Evolutionary conservation across 2,888 invertebrate genomes (phyloP).

Genomic region (Sipha maydis): DNA sequence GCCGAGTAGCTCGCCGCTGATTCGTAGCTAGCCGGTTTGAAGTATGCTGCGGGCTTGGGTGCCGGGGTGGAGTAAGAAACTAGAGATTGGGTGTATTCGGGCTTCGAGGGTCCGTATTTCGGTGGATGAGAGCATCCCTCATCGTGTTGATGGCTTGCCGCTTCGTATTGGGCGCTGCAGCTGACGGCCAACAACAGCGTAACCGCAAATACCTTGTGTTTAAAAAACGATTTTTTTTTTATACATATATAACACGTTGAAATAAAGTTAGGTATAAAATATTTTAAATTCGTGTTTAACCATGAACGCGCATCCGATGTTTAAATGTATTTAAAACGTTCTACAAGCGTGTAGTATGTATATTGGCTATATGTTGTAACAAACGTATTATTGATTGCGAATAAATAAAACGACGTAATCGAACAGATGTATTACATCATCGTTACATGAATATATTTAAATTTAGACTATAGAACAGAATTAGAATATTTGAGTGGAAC

Average conservation of each 20-base stretch:
- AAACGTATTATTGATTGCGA: too few species aligned
- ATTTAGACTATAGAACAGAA: too few species aligned
- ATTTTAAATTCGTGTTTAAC: neutral
- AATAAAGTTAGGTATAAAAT: neutral
- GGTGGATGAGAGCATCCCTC: conserved; percentile 53
- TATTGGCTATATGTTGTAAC: too few species aligned
- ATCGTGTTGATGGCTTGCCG: conserved; percentile 50
- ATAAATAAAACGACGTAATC: too few species aligned
- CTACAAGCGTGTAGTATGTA: too few species aligned
- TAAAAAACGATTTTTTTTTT: neutral
- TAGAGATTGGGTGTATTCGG: conserved; percentile 22
- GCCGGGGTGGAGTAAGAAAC: conserved; percentile 23
- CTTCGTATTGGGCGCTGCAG: conserved; percentile 48
- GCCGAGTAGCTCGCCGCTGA: conserved; percentile 8
- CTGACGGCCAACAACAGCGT: conserved; percentile 42
- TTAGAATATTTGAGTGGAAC: too few species aligned
- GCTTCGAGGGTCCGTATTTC: conserved; percentile 42
- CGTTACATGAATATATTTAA: too few species aligned
- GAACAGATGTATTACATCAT: too few species aligned
- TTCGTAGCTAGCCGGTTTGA: conserved; percentile 31
- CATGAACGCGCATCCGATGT: too few species aligned
- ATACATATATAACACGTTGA: neutral
- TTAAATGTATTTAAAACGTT: too few species aligned
- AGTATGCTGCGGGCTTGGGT: conserved; percentile 11
- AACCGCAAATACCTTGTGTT: conserved; percentile 47